Percentiles rank a stretch among this genome's conserved stretches.
These are phyloP conservation scores for Stenichneumon culpator DNA, from an alignment of 2,888 invertebrate species.

Conservation along the genomic window DNA sequence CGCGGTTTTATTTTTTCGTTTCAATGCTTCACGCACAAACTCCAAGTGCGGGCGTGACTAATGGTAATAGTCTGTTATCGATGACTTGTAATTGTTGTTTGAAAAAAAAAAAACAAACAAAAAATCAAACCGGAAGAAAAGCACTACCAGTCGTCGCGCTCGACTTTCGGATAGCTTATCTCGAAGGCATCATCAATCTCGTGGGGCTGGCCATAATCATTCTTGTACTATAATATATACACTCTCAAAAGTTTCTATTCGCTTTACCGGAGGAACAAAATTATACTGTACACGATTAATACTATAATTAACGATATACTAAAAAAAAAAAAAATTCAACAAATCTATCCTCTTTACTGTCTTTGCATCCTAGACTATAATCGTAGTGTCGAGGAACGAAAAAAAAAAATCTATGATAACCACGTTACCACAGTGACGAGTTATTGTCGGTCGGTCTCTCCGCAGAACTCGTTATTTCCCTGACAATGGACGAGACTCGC, in stretches of 20 bases:
- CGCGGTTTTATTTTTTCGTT: not conserved
- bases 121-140: not conserved
- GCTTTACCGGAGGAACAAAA: slow-evolving; percentile 55
- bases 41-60: slow-evolving; percentile 37
- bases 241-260: slow-evolving; percentile 53
- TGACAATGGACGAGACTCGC: not conserved
- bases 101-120: not conserved
- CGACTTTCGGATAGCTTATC: slow-evolving; percentile 53
- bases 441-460: slow-evolving; percentile 22
- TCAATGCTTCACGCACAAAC: slow-evolving; percentile 63
- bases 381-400: slow-evolving; percentile 53
- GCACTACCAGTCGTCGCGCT: slow-evolving; percentile 29
- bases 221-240: slow-evolving; percentile 46
- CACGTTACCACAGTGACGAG: slow-evolving; percentile 4
- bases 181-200: slow-evolving; percentile 47
- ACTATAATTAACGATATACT: slow-evolving; percentile 34
- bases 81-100: slow-evolving; percentile 27
- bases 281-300: slow-evolving; percentile 54
- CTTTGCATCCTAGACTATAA: slow-evolving; percentile 66
- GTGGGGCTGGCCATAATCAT: slow-evolving; percentile 68
- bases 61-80: slow-evolving; percentile 8
- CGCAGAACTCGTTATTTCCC: not conserved
- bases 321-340: slow-evolving; percentile 55
- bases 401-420: slow-evolving; percentile 43
- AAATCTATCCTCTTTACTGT: slow-evolving; percentile 70